Evolutionary conservation across 2,797 vertebrate species (phyloP), one percentile per base, ranked within the genome.

Genomic region (Sitta carolinensis): DNA sequence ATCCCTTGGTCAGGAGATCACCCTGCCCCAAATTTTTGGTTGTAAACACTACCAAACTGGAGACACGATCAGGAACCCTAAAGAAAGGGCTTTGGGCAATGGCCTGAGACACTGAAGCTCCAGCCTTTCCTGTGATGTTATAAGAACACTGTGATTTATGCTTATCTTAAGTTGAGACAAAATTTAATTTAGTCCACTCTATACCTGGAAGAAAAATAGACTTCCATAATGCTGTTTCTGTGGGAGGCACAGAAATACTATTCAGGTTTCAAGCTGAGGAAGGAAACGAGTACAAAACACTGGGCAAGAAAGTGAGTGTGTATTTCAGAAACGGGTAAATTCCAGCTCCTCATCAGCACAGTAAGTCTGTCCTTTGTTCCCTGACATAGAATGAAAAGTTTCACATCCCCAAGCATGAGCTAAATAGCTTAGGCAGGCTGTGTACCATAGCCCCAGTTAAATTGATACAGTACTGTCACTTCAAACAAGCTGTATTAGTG

Each of bases 401-500:
- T 94, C 63, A 64, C 70, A 52, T 93, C 84, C 87, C 76, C 76
- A 77, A 93, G 85, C 91, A 94, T 59, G 43, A 84, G 61, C 38
- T 95, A 94, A 97, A 84, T 67, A 83, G 84, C 74, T 94, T 78
- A 70, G 57, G 50, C 95, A 92, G 64, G 40, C 88, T 76, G 52
- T 2, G 12, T 74, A 74, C 58, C 91, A 91, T 40, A 81, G 86
- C 42, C 47, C 34, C 52, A 74, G 4, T 77, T 89, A 96, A 96
- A 95, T 88, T 95, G 87, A 94, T 94, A 47, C 73, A 91, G 79
- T 83, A 75, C 70, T 96, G 79, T 93, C 96, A 94, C 93, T 96
- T 95, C 93, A 96, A 95, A 96, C 87, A 94, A 96, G 50, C 83
- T 76, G 16, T 66, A 93, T 96, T 95, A 97, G 73, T 59, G 64